These are phyloP conservation scores for Andrena bicolor DNA, from an alignment of 2,888 invertebrate species.

Conservation along the genomic window DNA sequence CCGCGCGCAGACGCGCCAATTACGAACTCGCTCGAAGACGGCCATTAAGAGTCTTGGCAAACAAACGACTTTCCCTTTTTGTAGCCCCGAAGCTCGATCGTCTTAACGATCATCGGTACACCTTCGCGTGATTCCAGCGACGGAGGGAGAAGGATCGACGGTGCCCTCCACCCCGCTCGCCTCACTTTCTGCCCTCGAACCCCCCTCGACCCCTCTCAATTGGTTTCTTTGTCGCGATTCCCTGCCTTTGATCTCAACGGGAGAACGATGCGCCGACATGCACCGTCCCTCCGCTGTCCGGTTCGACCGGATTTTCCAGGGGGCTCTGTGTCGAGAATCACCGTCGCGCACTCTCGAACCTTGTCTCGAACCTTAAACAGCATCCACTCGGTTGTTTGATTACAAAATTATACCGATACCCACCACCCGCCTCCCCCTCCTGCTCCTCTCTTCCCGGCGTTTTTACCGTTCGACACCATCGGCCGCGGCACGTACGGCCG, in stretches of 20 bases:
- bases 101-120: slow-evolving; percentile 70
- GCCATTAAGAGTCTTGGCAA: slow-evolving; percentile 70
- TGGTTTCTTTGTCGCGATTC: slow-evolving; percentile 69
- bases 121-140: slow-evolving; percentile 67
- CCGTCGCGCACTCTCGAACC: slow-evolving; percentile 38
- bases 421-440: no score
- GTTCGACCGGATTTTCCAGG: slow-evolving; percentile 71
- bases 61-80: slow-evolving; percentile 74
- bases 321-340: slow-evolving; percentile 49
- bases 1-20: slow-evolving; percentile 71
- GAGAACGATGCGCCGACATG: slow-evolving; percentile 51
- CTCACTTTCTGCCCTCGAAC: neutral
- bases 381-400: slow-evolving; percentile 44
- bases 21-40: slow-evolving; percentile 71
- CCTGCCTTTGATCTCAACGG: slow-evolving; percentile 68
- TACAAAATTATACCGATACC: slow-evolving; percentile 54
- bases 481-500: neutral
- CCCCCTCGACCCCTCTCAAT: slow-evolving; percentile 30
- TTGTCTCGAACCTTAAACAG: slow-evolving; percentile 58
- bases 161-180: neutral
- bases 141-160: slow-evolving; percentile 29
- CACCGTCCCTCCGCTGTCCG: slow-evolving; percentile 53
- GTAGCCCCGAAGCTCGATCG: slow-evolving; percentile 60
- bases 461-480: slow-evolving; percentile 28
- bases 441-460: neutral